These are phyloP conservation scores for Ichneumoninae sp. DNA, from an alignment of 2,888 invertebrate genomes.

Conservation along the genomic window DNA sequence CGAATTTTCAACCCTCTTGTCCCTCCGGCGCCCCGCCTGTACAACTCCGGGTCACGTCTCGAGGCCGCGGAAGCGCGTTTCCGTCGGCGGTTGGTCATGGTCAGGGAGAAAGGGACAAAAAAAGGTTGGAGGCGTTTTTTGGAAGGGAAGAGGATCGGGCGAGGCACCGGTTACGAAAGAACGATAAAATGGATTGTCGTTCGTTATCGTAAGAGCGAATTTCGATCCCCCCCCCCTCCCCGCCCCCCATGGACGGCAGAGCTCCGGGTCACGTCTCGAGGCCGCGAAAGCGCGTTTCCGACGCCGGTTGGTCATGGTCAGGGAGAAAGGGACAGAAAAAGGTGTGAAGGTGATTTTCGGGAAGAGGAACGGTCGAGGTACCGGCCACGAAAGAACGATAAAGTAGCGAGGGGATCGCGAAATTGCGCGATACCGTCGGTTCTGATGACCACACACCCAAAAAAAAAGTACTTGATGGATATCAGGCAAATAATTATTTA, in stretches of 20 bases:
- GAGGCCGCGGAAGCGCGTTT: conserved; percentile 57
- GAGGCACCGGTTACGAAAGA: no score
- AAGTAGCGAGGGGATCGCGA: neutral
- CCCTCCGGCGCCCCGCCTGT: neutral
- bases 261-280: conserved; percentile 62
- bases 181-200: no score
- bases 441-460: neutral
- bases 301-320: conserved; percentile 65
- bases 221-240: conserved; percentile 1
- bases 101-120: conserved; percentile 55
- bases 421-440: neutral
- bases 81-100: conserved; percentile 63
- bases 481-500: no score
- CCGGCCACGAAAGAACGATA: neutral
- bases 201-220: conserved; percentile 18
- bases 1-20: conserved; percentile 36
- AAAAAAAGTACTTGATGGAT: no score
- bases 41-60: conserved; percentile 57
- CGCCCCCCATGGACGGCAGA: neutral
- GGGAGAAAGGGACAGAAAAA: conserved; percentile 48
- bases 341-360: neutral
- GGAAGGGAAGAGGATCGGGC: neutral
- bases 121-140: conserved; percentile 2
- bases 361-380: neutral
- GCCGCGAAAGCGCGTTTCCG: conserved; percentile 49